A percentile compares a stretch with the other conserved stretches of the same genome.
These are phyloP conservation scores for Sminthurinus signatus DNA, from an alignment of 1,140 invertebrate genomes.

Conservation along the genomic window DNA sequence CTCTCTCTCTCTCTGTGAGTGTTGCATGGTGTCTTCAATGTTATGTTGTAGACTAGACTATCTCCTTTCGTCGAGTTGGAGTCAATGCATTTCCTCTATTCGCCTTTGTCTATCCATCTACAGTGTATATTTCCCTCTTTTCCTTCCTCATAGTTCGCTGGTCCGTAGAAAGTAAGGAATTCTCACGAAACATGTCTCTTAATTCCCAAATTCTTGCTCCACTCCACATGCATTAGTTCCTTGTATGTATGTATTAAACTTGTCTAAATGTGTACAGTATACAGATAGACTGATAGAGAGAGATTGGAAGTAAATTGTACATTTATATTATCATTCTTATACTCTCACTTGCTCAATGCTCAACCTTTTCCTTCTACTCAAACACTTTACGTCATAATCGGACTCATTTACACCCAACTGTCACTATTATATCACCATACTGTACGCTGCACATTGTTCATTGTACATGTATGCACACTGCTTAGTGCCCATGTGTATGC, in stretches of 20 bases:
- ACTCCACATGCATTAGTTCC: conserved; percentile 19
- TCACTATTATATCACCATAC: too few relatives aligned
- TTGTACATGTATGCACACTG: too few relatives aligned
- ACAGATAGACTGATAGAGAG: too few relatives aligned
- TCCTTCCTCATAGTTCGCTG: not conserved
- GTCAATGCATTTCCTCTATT: conserved; percentile 3
- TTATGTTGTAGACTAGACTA: too few relatives aligned
- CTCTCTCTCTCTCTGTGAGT: conserved; percentile 16
- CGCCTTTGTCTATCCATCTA: not conserved
- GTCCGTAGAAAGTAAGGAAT: not conserved
- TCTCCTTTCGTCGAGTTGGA: too few relatives aligned
- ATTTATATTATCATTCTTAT: too few relatives aligned
- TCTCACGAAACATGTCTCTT: conserved; percentile 11
- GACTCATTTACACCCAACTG: conserved; percentile 26
- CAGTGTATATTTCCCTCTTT: conserved; percentile 10
- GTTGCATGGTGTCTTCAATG: too few relatives aligned
- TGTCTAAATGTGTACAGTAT: too few relatives aligned
- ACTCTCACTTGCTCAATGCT: too few relatives aligned
- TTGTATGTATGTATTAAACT: not conserved
- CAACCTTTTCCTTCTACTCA: conserved; percentile 1
- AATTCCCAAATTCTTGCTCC: conserved; percentile 13
- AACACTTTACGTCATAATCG: conserved; percentile 33
- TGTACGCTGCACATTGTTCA: too few relatives aligned
- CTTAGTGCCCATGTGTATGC: too few relatives aligned
- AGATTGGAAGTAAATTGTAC: too few relatives aligned